Conservation (phyloP, 1,140 invertebrate genomes). For the Hypsibius dujardini region DNA sequence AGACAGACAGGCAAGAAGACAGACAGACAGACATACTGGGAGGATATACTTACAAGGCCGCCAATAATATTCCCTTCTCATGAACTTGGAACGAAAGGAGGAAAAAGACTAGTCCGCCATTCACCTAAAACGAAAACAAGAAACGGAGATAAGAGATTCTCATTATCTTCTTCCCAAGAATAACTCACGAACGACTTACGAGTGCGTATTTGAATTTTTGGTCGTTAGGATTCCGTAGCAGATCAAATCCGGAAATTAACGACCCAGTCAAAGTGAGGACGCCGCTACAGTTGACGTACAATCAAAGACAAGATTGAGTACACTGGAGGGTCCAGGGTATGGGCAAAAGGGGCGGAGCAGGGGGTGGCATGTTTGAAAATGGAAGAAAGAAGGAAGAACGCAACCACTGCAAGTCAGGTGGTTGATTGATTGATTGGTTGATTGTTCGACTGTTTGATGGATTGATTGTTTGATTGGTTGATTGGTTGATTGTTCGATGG, state of each 20-base stretch:
- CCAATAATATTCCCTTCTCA: slow-evolving; percentile 86
- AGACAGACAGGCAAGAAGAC: neutral
- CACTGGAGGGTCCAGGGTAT: neutral
- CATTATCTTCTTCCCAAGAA: too few relatives aligned
- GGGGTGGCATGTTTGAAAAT: neutral
- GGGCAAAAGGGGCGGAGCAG: neutral
- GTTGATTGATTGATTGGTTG: too few relatives aligned
- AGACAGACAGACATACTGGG: slow-evolving; percentile 2
- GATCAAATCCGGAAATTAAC: slow-evolving; percentile 43
- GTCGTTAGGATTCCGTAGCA: slow-evolving; percentile 50
- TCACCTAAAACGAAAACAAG: slow-evolving; percentile 39
- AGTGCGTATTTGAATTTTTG: slow-evolving; percentile 56
- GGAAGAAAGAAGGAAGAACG: too few relatives aligned
- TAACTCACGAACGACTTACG: slow-evolving; percentile 28
- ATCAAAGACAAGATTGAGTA: neutral
- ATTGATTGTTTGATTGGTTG: too few relatives aligned
- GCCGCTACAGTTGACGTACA: neutral
- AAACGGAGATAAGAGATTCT: too few relatives aligned
- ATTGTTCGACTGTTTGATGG: too few relatives aligned
- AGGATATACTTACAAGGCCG: slow-evolving; percentile 41
- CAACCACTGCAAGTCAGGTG: too few relatives aligned
- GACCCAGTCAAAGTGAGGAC: slow-evolving; percentile 3
- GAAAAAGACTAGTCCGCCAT: slow-evolving; percentile 75
- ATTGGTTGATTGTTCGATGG: too few relatives aligned
- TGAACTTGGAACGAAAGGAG: slow-evolving; percentile 96